These are phyloP conservation scores for Cryptotermes secundus DNA, from an alignment of 1,140 invertebrate genomes.

Conservation along the genomic window DNA sequence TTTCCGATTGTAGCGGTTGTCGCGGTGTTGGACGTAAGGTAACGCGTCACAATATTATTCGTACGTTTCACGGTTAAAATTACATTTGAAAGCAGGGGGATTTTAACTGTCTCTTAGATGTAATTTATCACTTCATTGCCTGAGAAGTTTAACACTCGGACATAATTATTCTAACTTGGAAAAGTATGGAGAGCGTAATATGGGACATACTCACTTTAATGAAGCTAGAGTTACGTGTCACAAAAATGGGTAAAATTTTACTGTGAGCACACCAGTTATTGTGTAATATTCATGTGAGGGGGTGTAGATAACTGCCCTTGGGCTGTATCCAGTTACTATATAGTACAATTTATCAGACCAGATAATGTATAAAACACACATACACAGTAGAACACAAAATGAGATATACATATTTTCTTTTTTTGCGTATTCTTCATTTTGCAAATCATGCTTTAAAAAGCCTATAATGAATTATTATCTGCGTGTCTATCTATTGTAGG, in stretches of 20 bases:
- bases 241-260: not conserved
- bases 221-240: not conserved
- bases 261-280: not conserved
- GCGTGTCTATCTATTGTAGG: not conserved
- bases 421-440: not conserved
- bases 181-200: not conserved
- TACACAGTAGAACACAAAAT: not conserved
- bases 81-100: not conserved
- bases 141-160: not conserved
- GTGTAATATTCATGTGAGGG: not conserved
- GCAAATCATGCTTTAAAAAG: constrained; percentile 10
- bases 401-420: too few relatives aligned
- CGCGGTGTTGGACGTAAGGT: too few relatives aligned
- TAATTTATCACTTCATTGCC: not conserved
- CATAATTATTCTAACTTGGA: not conserved
- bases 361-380: not conserved
- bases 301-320: not conserved
- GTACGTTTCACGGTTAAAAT: not conserved
- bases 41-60: too few relatives aligned
- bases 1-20: too few relatives aligned
- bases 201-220: not conserved
- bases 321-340: not conserved
- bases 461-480: not conserved
- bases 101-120: not conserved
- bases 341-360: not conserved